Evolutionary conservation across 1,140 invertebrate species (phyloP), one percentile per base, ranked within the genome.

Genomic region (Drosophila triauraria): DNA sequence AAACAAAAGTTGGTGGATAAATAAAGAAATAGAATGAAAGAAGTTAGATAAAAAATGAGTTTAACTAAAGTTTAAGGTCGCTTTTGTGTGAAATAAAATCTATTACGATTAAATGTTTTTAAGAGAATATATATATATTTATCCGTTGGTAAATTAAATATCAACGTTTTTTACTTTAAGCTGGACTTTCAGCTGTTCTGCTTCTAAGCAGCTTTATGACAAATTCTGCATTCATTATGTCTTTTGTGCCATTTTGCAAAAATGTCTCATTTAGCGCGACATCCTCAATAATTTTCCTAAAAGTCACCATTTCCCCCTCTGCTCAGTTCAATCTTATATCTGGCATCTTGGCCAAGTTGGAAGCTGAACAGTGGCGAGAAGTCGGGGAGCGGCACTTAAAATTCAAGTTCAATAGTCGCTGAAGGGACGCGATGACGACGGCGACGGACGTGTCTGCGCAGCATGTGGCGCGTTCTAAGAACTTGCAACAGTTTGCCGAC

Each of bases 391-490:
- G 65, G 77, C 74, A 83, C 81, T 90, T 88, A 80, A 88, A 88
- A 90, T 88, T 90, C 84, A 88, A 90, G 84, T 88, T 88, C 84
- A 88, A 87, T 87, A 84, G 64, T 72, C 70, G 54, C 70, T 60
- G 43, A 74, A 74, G 68, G 70, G 70, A 74, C 70, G 44, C 54
- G 50, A 75, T 43, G 60, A 63, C 80, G 68, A 63, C 46, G 75
- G 51, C 56, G 69, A 64, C 63, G 75, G 85, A 86, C 83, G 82
- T 86, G 85, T 79, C 84, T 53, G 67, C 70, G 78, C 84, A 88
- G 84, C 84, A 88, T 88, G 84, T 88, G 84, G 85, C 80, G 84
- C 84, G 80, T 88, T 88, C 84, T 88, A 78, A 88, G 84, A 88
- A 88, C 84, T 88, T 87, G 80, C 82, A 84, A 85, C 82, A 84